Percentiles rank a stretch among this genome's conserved stretches.
These are phyloP conservation scores for Drosophila histrio DNA, from an alignment of 2,888 invertebrate genomes.

Conservation along the genomic window DNA sequence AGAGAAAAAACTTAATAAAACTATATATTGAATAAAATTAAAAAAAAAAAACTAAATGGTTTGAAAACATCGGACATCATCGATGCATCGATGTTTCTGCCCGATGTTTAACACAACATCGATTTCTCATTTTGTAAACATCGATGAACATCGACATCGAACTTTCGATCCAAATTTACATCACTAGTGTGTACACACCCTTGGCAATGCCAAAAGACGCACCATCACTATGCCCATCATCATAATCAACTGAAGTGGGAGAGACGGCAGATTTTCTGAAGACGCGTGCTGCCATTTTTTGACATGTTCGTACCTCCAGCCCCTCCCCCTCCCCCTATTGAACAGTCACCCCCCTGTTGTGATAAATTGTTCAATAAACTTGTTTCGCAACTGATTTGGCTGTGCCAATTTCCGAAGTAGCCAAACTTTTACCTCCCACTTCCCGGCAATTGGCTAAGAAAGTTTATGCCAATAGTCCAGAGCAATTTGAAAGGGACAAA, in stretches of 20 bases:
- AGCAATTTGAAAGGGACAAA: constrained; percentile 11
- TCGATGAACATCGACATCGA: no score
- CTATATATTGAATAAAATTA: no score
- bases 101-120: no score
- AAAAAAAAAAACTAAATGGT: no score
- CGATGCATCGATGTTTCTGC: no score
- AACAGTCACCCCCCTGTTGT: constrained; percentile 13
- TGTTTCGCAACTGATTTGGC: constrained; percentile 73
- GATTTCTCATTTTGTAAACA: no score
- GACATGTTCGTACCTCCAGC: constrained; percentile 38
- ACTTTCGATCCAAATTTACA: no score
- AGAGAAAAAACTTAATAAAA: no score
- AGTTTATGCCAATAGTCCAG: constrained; percentile 52
- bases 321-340: neutral
- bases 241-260: constrained; percentile 20
- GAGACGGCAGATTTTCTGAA: constrained; percentile 7
- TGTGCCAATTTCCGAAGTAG: constrained; percentile 54
- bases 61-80: no score
- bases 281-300: constrained; percentile 60
- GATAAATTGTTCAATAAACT: constrained; percentile 76
- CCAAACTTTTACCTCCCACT: constrained; percentile 34
- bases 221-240: constrained; percentile 30
- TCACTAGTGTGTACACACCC: constrained; percentile 11
- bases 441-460: constrained; percentile 23
- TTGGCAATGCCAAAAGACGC: neutral